Evolutionary conservation across 2,797 vertebrate species (phyloP).

Genomic region (Monodelphis domestica): DNA sequence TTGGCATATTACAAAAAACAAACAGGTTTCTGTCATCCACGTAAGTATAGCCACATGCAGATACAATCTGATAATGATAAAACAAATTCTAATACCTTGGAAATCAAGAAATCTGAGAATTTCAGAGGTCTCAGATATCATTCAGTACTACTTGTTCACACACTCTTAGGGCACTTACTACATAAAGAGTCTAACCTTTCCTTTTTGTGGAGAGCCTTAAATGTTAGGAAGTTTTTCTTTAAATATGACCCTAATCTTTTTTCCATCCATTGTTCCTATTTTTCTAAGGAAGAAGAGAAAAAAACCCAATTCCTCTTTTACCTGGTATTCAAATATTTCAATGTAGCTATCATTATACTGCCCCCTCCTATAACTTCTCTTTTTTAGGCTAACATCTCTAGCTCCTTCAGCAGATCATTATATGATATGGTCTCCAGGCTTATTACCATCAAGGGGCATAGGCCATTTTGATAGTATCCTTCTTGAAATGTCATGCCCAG

Average conservation of each 20-base stretch:
- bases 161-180: not conserved
- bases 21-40: not conserved
- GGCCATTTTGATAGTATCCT: not conserved
- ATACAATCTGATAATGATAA: not conserved
- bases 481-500: not conserved
- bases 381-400: not conserved
- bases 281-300: not conserved
- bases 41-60: not conserved
- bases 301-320: not conserved
- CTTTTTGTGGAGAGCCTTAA: not conserved
- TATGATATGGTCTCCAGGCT: not conserved
- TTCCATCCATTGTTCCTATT: not conserved
- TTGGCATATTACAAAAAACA: not conserved
- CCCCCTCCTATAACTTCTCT: not conserved
- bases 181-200: not conserved
- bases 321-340: not conserved
- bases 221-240: not conserved
- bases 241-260: not conserved
- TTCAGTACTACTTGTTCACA: not conserved
- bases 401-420: not conserved
- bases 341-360: not conserved
- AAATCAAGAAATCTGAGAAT: not conserved
- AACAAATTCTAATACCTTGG: not conserved
- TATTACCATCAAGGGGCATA: not conserved
- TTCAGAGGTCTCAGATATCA: not conserved